Evolutionary conservation across 2,888 invertebrate genomes (phyloP), one percentile per base, ranked within the genome.

Genomic region (Diarsia dahlii): DNA sequence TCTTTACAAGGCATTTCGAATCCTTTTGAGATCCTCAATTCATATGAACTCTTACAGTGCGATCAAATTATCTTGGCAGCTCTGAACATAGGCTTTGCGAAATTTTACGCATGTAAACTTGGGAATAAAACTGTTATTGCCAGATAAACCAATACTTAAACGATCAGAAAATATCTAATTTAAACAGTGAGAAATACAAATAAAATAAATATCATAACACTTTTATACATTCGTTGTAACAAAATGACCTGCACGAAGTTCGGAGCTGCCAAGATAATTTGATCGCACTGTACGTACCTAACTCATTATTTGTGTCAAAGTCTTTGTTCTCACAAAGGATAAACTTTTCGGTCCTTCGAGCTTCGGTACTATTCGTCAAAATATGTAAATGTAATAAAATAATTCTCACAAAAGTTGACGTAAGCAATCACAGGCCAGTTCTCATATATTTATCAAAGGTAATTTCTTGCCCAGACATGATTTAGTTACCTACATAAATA

Each of bases 401-500:
- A 84, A 56, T 84, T 71, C 71, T 67, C 66, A 65, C 71, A 69
- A 67, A 78, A 58, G 39, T 80, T 66, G 70, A 75, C 68, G 39
- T 67, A 73, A 48, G 66, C 75, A 75, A 69, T 84, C 76, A 84
- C 56, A 67, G 23, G 15, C 39, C 71, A 81, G 62, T 34, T 63
- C 79, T 67, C 68, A 79, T 67, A 74, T 80, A 83, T 87, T 78
- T 78, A 67, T 75, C 20, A 66, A 82, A 86, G 78, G 84, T 82
- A 82, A 86, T 87, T 78, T 75, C 74, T 81, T 77, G 45, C 66
- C 65, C 80, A 78, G 80, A 82, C 77, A 71, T 81, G 81, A 88
- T 84, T 86, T 80, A 82, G 76, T 80, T 80, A 85, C 80, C 52
- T 74, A 83, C 52, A 85, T 87, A 80, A 81, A 81, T 86, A 84